Evolutionary conservation across 2,113 vertebrate genomes (phyloP), one percentile per base, ranked within the genome.

Genomic region (Cebus imitator): DNA sequence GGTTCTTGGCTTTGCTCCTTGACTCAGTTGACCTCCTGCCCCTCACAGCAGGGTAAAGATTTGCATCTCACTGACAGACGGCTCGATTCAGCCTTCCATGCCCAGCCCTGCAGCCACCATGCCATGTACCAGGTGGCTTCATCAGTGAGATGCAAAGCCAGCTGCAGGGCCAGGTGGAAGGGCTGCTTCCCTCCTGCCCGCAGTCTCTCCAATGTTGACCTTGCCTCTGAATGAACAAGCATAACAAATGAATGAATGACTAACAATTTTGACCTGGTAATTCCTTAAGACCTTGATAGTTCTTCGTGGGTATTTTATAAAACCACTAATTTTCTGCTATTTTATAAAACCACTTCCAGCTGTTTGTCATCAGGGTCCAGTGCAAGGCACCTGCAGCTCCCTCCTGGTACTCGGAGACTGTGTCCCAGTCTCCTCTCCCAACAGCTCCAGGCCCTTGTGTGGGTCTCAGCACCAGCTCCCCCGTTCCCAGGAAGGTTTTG

Each of bases 51-150:
- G 25, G 35, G 3, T 3, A 7, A 50, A 2, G 0, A 8, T 27
- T 70, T 30, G 61, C 32, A 68, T 3, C 14, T 64, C 66, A 68
- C 30, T 66, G 30, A 66, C 66, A 68, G 66, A 13, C 12, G 23
- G 23, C 40, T 16, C 6, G 12, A 43, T 6, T 7, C 1, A 3
- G 61, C 13, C 30, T 5, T 0, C 4, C 20, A 6, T 20, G 4
- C 45, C 23, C 3, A 21, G 8, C 70, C 35, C 55, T 0, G 0
- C 73, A 73, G 43, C 66, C 23, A 0, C 75, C 30, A 0, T 0
- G n/a, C 52, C 0, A 2, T 5, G 21, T 9, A 50, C 73, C 50
- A 1, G 13, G 1, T 9, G 0, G 30, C 23, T 12, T 27, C 1
- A 2, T 12, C n/a, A 1, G 37, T 5, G 8, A 21, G 86, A 25